Percentiles rank a stretch among this genome's conserved stretches.
These are phyloP conservation scores for Theretra japonica DNA, from an alignment of 2,888 invertebrate genomes.

Conservation along the genomic window DNA sequence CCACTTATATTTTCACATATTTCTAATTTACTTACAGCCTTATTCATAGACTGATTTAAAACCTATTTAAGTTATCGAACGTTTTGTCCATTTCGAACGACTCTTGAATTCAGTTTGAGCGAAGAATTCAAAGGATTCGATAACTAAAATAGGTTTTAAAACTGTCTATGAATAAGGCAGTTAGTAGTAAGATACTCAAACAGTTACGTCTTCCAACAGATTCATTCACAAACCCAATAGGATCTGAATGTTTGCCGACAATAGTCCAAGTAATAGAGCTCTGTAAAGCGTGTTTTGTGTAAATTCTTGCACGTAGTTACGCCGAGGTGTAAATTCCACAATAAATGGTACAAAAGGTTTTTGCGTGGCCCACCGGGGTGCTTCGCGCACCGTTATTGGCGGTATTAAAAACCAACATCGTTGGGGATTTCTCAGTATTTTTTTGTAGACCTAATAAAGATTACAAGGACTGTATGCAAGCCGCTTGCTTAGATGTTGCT, in stretches of 20 bases:
- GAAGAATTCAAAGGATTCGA: too few relatives aligned
- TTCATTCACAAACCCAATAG: slow-evolving; percentile 20
- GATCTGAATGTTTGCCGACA: slow-evolving; percentile 17
- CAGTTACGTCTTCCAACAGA: neutral
- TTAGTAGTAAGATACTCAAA: neutral
- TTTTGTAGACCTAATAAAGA: neutral
- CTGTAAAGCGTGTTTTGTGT: slow-evolving; percentile 45
- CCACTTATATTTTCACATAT: too few relatives aligned
- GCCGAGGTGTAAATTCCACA: slow-evolving; percentile 73
- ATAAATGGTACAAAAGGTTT: slow-evolving; percentile 65
- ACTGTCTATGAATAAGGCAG: too few relatives aligned
- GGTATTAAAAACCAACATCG: neutral
- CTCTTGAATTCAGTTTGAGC: too few relatives aligned
- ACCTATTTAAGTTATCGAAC: too few relatives aligned
- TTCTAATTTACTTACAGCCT: too few relatives aligned
- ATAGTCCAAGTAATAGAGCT: slow-evolving; percentile 22
- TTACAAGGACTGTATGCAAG: neutral
- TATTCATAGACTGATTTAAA: too few relatives aligned
- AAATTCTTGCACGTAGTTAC: slow-evolving; percentile 36
- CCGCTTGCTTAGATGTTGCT: too few relatives aligned
- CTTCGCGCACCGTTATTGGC: neutral
- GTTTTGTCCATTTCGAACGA: too few relatives aligned
- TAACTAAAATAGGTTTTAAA: too few relatives aligned
- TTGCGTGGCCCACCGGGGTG: slow-evolving; percentile 62
- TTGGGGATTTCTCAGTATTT: neutral